Base-by-base conservation (phyloP, 2,113 vertebrate species). In the Hippolais icterina region DNA sequence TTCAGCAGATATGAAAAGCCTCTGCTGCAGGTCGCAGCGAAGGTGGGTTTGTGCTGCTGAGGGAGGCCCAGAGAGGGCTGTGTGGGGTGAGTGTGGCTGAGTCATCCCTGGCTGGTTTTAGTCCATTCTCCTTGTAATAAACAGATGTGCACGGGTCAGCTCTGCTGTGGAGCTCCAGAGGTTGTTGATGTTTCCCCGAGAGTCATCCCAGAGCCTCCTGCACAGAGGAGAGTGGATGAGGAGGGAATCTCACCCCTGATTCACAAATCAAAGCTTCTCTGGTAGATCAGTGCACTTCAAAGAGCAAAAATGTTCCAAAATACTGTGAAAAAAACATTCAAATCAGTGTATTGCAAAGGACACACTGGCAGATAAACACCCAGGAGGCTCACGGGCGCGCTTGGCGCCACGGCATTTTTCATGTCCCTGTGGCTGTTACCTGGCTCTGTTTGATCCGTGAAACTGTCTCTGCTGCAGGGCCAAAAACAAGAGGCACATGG, bases 161-260 rank as follows among this genome's bases (percentile, higher is more conserved):
- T 77, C 64, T 37, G 79, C 64, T 17, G 5, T 2, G 3, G 19
- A 37, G 33, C 46, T 61, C 22, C 12, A 0, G 33, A 28, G 44
- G 28, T 8, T 57, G 44, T 13, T 15, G 25, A 8, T 37, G 2
- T 15, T 68, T 5, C 53, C 60, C 52, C 0, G 0, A 12, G 41
- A 15, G 20, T 27, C 4, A 3, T n/a, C 63, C 2, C 3, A 3
- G 10, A 29, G n/a, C 15, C 10, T 41, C 37, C 75, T 8, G 15
- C 59, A 29, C 31, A 22, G 3, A 23, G 54, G 11, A 50, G 35
- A 11, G n/a, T 0, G 0, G 28, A 10, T 2, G 15, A 4, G 21
- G 15, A 33, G 46, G 29, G 46, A 19, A 46, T 50, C 56, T 33
- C 41, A 44, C 33, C 27, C 44, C 10, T 11, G 21, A 11, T 25